Evolutionary conservation across 2,113 vertebrate species (phyloP).

Genomic region (Chaetodon auriga): DNA sequence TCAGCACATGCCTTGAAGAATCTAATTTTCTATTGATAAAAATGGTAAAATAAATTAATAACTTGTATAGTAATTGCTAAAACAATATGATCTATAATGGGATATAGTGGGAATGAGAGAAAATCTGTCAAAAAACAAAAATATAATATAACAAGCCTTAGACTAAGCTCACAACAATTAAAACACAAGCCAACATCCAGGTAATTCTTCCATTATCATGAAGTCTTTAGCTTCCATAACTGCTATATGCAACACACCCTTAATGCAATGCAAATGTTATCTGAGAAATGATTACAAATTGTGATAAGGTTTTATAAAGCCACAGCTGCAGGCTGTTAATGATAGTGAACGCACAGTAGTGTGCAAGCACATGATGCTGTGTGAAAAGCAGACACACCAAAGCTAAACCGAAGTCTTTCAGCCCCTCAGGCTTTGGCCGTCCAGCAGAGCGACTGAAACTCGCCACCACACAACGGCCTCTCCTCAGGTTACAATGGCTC

Average conservation of each 20-base stretch:
- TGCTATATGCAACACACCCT: conserved; percentile 30
- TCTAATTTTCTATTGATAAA: background rate
- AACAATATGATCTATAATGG: background rate
- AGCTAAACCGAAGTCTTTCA: conserved; percentile 53
- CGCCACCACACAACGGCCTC: conserved; percentile 45
- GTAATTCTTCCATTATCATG: conserved; percentile 23
- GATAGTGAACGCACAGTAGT: conserved; percentile 36
- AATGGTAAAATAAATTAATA: background rate
- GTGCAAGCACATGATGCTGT: conserved; percentile 33
- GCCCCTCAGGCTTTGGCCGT: conserved; percentile 46
- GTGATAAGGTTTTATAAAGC: conserved; percentile 60
- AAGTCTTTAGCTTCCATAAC: conserved; percentile 29
- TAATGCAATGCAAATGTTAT: conserved; percentile 46
- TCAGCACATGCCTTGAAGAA: background rate
- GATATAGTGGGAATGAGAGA: background rate
- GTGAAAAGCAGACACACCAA: conserved; percentile 46
- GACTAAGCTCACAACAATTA: background rate
- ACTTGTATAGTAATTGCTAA: background rate
- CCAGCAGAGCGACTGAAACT: conserved; percentile 37
- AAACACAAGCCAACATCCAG: conserved; percentile 12
- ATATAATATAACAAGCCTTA: background rate
- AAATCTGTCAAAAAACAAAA: background rate
- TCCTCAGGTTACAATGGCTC: conserved; percentile 65
- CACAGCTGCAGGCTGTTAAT: conserved; percentile 66
- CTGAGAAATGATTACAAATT: conserved; percentile 62